Conservation (phyloP, 2,797 vertebrate species). For the Vireo griseus region DNA sequence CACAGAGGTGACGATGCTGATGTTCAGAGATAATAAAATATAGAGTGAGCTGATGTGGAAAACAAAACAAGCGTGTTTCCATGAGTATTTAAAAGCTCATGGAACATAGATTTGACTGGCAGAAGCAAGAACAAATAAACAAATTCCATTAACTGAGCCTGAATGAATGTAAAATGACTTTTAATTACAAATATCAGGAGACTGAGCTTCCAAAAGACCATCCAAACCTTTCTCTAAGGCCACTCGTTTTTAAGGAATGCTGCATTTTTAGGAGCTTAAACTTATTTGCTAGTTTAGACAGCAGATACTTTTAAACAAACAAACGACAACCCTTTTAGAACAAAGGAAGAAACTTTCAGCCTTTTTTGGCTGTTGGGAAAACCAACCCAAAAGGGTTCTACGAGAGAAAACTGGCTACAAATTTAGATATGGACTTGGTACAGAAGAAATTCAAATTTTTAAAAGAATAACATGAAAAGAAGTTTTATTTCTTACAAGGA, state of each 20-base stretch:
- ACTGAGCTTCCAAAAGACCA: not conserved
- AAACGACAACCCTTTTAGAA: not conserved
- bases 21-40: not conserved
- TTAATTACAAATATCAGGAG: not conserved
- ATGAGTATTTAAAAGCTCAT: not conserved
- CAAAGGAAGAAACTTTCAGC: not conserved
- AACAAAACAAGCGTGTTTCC: not conserved
- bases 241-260: fast-evolving
- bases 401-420: not conserved
- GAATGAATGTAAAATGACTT: not conserved
- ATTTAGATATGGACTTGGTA: not conserved
- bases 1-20: not conserved
- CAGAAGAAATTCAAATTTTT: not conserved
- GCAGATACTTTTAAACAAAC: not conserved
- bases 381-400: not conserved
- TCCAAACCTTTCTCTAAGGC: not conserved
- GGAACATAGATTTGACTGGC: not conserved
- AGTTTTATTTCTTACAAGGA: not conserved
- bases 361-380: not conserved
- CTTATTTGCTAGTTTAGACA: not conserved
- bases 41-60: not conserved
- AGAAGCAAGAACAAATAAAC: not conserved
- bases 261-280: not conserved
- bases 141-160: not conserved
- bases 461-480: not conserved